phyloP scores from a whole-genome alignment of 2,113 vertebrate species.

The Irena cyanogastra region DNA sequence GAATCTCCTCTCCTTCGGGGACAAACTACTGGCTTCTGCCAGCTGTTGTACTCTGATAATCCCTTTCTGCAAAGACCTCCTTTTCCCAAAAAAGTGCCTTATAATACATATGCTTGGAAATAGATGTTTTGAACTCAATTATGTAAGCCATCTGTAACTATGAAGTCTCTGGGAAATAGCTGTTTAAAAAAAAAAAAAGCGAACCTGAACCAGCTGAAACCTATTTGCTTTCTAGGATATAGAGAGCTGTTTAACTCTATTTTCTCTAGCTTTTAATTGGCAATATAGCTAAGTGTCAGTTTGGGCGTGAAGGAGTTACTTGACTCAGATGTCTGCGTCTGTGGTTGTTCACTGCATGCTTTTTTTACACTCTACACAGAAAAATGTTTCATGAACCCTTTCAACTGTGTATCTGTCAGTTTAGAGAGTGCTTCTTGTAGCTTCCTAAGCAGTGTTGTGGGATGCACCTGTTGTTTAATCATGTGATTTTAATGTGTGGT shows the following conservation, averaged over 20 bases:
- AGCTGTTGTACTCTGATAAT: neutral
- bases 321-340: neutral
- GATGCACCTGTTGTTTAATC: neutral
- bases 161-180: neutral
- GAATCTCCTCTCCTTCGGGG: neutral
- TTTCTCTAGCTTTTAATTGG: neutral
- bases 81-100: neutral
- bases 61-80: neutral
- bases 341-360: neutral
- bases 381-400: neutral
- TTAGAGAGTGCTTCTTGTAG: neutral
- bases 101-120: neutral
- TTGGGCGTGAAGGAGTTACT: neutral
- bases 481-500: neutral
- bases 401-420: neutral
- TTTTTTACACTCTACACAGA: fast-evolving
- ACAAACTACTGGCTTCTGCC: neutral
- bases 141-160: neutral
- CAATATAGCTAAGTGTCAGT: neutral
- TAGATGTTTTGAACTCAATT: neutral
- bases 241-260: neutral
- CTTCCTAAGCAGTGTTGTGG: neutral
- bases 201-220: neutral
- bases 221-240: neutral
- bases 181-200: neutral